Conservation (phyloP, 1,140 invertebrate species). For the Hormaphis cornu region DNA sequence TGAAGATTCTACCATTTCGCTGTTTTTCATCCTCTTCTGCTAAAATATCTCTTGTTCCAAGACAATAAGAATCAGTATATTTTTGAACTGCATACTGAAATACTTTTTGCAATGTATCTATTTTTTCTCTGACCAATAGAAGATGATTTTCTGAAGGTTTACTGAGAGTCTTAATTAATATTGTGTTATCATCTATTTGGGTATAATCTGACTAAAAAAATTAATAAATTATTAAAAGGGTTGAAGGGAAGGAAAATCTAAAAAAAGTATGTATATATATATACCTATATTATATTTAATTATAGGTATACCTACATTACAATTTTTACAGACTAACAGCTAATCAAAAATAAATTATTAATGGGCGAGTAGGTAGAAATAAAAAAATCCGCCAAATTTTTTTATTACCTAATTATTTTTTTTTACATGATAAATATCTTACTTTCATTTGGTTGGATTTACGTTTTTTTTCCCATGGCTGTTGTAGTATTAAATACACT, state of each 20-base stretch:
- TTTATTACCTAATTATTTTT: too few relatives aligned
- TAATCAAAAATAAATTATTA: too few relatives aligned
- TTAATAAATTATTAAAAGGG: conserved; percentile 16
- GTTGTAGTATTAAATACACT: conserved; percentile 74
- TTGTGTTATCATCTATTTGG: conserved; percentile 47
- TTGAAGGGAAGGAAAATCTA: not conserved
- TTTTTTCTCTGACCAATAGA: conserved; percentile 60
- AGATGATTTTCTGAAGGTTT: conserved; percentile 57
- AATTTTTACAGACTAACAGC: too few relatives aligned
- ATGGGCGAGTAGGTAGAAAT: too few relatives aligned
- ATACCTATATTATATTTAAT: not conserved
- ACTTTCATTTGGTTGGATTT: conserved; percentile 67
- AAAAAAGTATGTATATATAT: not conserved
- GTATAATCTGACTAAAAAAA: conserved; percentile 50
- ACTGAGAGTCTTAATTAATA: conserved; percentile 64
- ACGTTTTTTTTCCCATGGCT: conserved; percentile 72
- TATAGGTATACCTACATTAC: not conserved
- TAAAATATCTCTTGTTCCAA: conserved; percentile 84
- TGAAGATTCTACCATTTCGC: conserved; percentile 87
- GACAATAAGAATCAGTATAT: conserved; percentile 63
- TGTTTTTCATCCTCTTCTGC: conserved; percentile 89
- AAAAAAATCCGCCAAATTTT: too few relatives aligned
- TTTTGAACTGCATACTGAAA: conserved; percentile 64
- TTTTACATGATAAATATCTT: conserved; percentile 35
- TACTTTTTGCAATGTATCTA: conserved; percentile 80